Evolutionary conservation across 1,140 invertebrate species (phyloP).

Genomic region (Heliconius nattereri): DNA sequence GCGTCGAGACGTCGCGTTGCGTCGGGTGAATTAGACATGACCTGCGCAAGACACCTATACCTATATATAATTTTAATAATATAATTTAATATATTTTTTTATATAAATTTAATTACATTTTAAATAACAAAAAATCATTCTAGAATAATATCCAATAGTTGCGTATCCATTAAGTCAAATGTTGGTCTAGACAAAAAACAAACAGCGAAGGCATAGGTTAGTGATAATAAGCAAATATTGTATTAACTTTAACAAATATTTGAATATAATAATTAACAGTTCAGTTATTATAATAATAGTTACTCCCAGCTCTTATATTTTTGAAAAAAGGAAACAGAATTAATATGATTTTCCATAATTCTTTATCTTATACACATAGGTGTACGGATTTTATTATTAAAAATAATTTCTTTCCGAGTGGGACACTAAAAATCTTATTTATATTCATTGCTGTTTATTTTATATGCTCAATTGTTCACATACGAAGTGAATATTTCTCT

Average conservation of each 20-base stretch:
- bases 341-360: not conserved
- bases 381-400: not conserved
- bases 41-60: conserved; percentile 3
- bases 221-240: conserved; percentile 11
- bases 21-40: conserved; percentile 39
- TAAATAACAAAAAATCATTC: not conserved
- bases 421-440: conserved; percentile 60
- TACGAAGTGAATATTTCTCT: conserved; percentile 62
- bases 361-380: not conserved
- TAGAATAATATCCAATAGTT: not conserved
- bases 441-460: conserved; percentile 63
- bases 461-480: conserved; percentile 61
- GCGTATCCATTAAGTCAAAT: not conserved
- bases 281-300: not conserved
- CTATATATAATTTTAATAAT: conserved; percentile 19
- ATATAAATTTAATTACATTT: too few relatives aligned
- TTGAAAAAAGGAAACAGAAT: not conserved
- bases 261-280: not conserved
- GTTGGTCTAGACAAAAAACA: conserved; percentile 18
- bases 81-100: not conserved
- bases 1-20: conserved; percentile 25
- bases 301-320: not conserved
- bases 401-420: conserved; percentile 2
- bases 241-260: not conserved
- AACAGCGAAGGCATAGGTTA: conserved; percentile 11